Base-by-base conservation (phyloP, 2,888 invertebrate species). In the Byasa hedistus region DNA sequence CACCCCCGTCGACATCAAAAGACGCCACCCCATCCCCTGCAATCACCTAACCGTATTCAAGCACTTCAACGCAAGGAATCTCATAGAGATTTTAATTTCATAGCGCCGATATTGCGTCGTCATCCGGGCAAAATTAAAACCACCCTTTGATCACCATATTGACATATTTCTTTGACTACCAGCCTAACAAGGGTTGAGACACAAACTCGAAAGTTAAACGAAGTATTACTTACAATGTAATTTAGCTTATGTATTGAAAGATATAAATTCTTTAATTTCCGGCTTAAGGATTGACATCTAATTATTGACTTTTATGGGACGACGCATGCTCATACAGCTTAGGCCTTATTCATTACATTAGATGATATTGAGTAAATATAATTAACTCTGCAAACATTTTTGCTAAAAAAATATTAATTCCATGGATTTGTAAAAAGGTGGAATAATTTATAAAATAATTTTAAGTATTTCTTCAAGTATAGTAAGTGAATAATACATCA, bases 71-170 rank as follows among this genome's bases (percentile, higher is more conserved):
- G 60, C 7, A n/a, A 32, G 23, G 27, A 32, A 59, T 52, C 21
- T 61, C 39, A 22, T n/a, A 51, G 32, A 61, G 57, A 57, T 57
- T 61, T 66, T 66, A 66, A 66, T 61, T 57, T 22, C 57, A 57
- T 52, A 36, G 19, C 39, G 57, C 22, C 5, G 39, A 19, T 51
- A 55, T 15, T 36, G 23, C 65, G n/a, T 56, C 22, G 60, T 65
- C 65, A 65, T 39, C 48, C 61, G 10, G 10, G 57, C 23, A 52
- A 61, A 61, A 66, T 61, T 66, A 32, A 66, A 66, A 61, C 36
- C 61, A 39, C n/a, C 65, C 65, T 66, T 66, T 66, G 61, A 61
- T 66, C 57, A 57, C 51, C 7, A 65, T 32, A 61, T 52, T 57
- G 65, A 65, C 61, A 65, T 57, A 57, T 65, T 65, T 44, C 57